Conservation (phyloP, 2,113 vertebrate genomes). For the Potamarius usumacintae region DNA sequence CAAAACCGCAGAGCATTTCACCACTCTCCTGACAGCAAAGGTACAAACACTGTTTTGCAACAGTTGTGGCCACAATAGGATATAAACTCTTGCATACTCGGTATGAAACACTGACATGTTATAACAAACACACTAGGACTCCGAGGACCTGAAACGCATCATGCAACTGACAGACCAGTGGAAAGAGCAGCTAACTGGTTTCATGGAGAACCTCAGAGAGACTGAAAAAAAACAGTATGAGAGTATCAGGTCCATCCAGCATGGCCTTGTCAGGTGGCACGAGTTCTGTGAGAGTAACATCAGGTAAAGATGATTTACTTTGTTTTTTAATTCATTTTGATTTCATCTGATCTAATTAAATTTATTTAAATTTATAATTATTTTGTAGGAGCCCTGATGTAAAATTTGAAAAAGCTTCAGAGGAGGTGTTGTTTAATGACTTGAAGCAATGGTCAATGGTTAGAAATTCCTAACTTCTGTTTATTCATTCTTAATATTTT, state of each 20-base stretch:
- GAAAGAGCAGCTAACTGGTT: conserved; percentile 61
- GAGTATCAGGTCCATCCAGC: conserved; percentile 60
- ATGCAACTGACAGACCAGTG: conserved; percentile 70
- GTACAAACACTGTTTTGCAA: conserved; percentile 54
- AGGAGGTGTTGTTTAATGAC: conserved; percentile 61
- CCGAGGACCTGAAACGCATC: conserved; percentile 71
- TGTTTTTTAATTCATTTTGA: background rate
- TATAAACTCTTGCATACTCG: background rate
- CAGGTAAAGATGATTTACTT: conserved; percentile 60
- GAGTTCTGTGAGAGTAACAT: conserved; percentile 58
- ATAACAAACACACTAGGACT: conserved; percentile 68
- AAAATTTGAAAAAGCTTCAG: conserved; percentile 53
- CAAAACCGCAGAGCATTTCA: conserved; percentile 73
- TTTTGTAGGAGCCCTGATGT: conserved; percentile 54
- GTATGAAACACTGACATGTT: background rate
- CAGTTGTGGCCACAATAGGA: background rate
- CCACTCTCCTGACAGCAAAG: conserved; percentile 69
- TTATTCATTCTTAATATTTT: background rate
- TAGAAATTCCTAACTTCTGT: conserved; percentile 44
- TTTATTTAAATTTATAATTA: background rate
- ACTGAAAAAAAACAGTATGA: conserved; percentile 66
- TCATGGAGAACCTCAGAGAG: conserved; percentile 65
- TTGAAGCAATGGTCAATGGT: conserved; percentile 69
- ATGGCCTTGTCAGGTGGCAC: conserved; percentile 69
- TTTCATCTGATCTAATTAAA: background rate